Conservation (phyloP, 2,888 invertebrate species). For the Phalera bucephala region DNA sequence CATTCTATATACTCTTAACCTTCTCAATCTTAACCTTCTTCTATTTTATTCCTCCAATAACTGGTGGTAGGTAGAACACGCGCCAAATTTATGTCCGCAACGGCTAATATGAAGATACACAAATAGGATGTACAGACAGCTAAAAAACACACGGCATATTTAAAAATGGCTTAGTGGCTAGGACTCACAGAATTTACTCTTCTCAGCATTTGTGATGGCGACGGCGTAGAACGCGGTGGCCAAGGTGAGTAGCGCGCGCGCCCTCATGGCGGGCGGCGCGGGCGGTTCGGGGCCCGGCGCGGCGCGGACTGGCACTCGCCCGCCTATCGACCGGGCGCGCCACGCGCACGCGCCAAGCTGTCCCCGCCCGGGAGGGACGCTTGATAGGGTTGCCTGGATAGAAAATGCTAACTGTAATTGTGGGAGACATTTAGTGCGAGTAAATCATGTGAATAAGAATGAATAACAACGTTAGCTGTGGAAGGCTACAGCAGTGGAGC, state of each 20-base stretch:
- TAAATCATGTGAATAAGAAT: too few relatives aligned
- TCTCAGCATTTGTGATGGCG: constrained; percentile 66
- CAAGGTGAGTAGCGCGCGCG: constrained; percentile 64
- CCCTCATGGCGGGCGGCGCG: constrained; percentile 76
- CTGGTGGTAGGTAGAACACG: too few relatives aligned
- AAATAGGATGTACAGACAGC: too few relatives aligned
- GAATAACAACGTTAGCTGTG: too few relatives aligned
- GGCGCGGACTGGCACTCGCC: constrained; percentile 50
- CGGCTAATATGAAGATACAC: too few relatives aligned
- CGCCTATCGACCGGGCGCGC: constrained; percentile 38
- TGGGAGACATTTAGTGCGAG: too few relatives aligned
- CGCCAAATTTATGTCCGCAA: background rate
- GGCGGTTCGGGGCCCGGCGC: constrained; percentile 54
- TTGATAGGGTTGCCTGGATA: background rate
- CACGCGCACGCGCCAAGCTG: constrained; percentile 16
- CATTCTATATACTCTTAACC: too few relatives aligned
- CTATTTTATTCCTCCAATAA: too few relatives aligned
- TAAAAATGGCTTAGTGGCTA: constrained; percentile 2
- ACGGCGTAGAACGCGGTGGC: constrained; percentile 58
- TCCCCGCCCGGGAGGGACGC: constrained; percentile 19
- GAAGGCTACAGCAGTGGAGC: too few relatives aligned
- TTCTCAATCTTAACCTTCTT: too few relatives aligned
- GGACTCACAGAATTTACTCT: constrained; percentile 81
- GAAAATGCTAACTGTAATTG: too few relatives aligned
- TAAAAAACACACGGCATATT: too few relatives aligned